Percentiles rank a stretch among this genome's conserved stretches.
Conservation (phyloP, 1,140 invertebrate species). For the Zophobas morio region DNA sequence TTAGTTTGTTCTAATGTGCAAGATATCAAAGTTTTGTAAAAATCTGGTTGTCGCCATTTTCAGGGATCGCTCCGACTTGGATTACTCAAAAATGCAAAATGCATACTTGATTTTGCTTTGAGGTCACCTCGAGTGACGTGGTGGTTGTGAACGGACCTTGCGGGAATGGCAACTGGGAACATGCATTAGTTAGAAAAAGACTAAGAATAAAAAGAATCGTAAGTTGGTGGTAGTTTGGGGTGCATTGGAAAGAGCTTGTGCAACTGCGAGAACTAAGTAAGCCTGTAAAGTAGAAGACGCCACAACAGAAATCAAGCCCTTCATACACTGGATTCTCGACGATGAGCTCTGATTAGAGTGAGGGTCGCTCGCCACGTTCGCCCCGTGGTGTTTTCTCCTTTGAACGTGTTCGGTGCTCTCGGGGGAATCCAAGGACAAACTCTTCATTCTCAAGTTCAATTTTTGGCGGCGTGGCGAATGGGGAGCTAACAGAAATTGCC, state of each 20-base stretch:
- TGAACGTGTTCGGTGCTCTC: conserved; percentile 91
- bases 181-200: conserved; percentile 46
- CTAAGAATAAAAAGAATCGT: conserved; percentile 1
- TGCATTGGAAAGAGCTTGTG: conserved; percentile 31
- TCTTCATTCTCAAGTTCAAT: conserved; percentile 97
- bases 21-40: no score
- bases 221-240: conserved; percentile 17
- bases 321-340: conserved; percentile 69
- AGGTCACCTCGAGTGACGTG: conserved; percentile 65
- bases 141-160: conserved; percentile 62
- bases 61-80: no score
- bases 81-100: conserved; percentile 49
- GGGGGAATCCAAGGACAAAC: conserved; percentile 94
- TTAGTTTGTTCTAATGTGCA: no score
- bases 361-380: conserved; percentile 74
- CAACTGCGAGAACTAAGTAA: conserved; percentile 31
- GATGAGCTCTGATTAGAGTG: conserved; percentile 69
- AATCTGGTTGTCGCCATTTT: no score
- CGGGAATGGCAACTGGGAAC: conserved; percentile 57
- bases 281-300: conserved; percentile 19
- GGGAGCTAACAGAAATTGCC: conserved; percentile 77
- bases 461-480: conserved; percentile 96
- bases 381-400: conserved; percentile 76
- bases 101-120: conserved; percentile 68
- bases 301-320: conserved; percentile 38